Evolutionary conservation across 2,113 vertebrate species (phyloP), one percentile per base, ranked within the genome.

Genomic region (Istiophorus platypterus): DNA sequence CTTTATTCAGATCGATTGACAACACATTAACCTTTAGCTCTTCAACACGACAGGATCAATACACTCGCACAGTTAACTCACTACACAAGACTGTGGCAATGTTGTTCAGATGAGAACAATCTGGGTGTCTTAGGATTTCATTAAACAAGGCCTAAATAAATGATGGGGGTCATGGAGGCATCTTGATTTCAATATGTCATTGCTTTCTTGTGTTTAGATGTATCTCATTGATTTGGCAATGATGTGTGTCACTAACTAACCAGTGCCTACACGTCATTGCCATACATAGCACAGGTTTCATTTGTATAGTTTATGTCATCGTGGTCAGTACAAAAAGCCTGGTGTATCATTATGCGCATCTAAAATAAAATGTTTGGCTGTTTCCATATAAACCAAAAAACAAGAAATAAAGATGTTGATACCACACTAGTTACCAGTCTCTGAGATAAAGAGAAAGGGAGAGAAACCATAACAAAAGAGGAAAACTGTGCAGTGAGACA

Each of bases 1-100:
- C 72, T 85, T 91, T 72, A 91, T 91, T 92, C 78, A 82, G 89
- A 93, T 94, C 93, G 24, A 94, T 94, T 74, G 76, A 85, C 85
- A 87, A 87, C 92, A 90, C 89, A 92, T 95, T 95, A 95, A 93
- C 92, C 94, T 95, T 93, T 93, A 84, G 84, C 86, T 89, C 86
- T 65, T 90, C 83, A 84, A 80, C 89, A 89, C 81, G 86, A 87
- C 64, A 11, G 79, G 90, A 94, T 95, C 91, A 26, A 93, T 92
- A 88, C 24, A 2, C 76, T 82, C 70, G 73, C 81, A 62, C 80
- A 80, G 83, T 85, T 90, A 90, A 87, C 85, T 86, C 85, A 87
- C 69, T 85, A 65, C 52, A 24, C 58, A 67, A 26, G 63, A 76
- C 58, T 69, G 66, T 47, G 59, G 79, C 76, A 59, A 49, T 72